These are phyloP conservation scores for Pterocles orientalis DNA, from an alignment of 2,113 vertebrate genomes.

Conservation along the genomic window DNA sequence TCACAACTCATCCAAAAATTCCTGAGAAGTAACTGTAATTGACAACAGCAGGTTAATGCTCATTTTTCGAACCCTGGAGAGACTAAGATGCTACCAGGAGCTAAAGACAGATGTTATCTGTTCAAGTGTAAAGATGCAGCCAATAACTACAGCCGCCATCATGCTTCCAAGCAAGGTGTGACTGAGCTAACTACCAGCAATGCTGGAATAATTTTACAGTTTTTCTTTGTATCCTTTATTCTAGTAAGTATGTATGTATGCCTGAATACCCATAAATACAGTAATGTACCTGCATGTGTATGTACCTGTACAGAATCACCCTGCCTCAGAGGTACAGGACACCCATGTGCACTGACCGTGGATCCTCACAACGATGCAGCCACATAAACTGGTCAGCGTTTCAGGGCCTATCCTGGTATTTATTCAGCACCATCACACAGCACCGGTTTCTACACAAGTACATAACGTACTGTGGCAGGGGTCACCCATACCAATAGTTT, in stretches of 20 bases:
- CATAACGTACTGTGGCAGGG: accelerated
- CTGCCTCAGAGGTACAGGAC: background rate
- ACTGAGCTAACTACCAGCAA: background rate
- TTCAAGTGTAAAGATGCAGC: background rate
- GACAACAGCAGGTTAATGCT: background rate
- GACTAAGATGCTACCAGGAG: background rate
- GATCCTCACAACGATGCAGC: background rate
- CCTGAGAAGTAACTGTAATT: background rate
- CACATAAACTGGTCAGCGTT: background rate
- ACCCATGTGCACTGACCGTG: accelerated
- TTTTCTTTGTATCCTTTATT: background rate
- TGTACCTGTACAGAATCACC: background rate
- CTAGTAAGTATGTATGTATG: background rate
- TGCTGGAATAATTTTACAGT: background rate
- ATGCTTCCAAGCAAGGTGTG: background rate
- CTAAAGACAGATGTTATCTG: background rate
- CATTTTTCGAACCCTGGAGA: background rate
- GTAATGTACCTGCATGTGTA: accelerated
- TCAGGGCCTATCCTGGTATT: background rate
- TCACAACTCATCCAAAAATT: background rate
- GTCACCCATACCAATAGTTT: background rate
- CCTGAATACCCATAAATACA: background rate
- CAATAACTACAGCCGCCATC: background rate
- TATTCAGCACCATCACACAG: background rate
- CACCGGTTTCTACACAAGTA: accelerated